Percentiles rank a stretch among this genome's conserved stretches.
phyloP scores from a whole-genome alignment of 1,140 invertebrate species.

The Drosophila willistoni region DNA sequence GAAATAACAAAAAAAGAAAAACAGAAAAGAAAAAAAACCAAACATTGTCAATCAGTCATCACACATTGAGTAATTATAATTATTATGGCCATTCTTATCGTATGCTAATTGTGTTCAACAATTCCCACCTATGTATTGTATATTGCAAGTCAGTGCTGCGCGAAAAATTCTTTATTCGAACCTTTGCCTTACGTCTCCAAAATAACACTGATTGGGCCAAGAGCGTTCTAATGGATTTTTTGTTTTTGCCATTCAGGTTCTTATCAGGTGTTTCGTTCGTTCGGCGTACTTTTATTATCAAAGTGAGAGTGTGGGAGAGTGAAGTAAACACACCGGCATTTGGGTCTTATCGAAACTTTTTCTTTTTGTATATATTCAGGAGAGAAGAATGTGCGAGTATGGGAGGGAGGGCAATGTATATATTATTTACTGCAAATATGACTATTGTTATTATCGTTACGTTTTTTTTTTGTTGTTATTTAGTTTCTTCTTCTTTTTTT shows the following conservation, averaged over 20 bases:
- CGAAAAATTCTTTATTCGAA: slow-evolving; percentile 41
- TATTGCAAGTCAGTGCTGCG: slow-evolving; percentile 17
- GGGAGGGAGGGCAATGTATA: slow-evolving; percentile 24
- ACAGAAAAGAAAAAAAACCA: background rate
- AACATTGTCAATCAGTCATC: slow-evolving; percentile 22
- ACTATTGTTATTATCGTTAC: slow-evolving; percentile 21
- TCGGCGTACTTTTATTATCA: slow-evolving; percentile 41
- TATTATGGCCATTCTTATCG: slow-evolving; percentile 56
- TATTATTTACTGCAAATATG: slow-evolving; percentile 12
- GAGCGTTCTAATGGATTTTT: slow-evolving; percentile 20
- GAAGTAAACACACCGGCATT: slow-evolving; percentile 71
- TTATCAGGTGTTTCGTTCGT: slow-evolving; percentile 9
- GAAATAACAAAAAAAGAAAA: slow-evolving; percentile 14
- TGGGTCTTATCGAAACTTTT: slow-evolving; percentile 57
- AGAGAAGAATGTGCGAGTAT: background rate
- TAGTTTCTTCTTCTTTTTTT: too few relatives aligned
- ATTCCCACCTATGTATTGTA: slow-evolving; percentile 23
- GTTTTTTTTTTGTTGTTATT: slow-evolving; percentile 4
- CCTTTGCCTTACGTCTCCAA: slow-evolving; percentile 56
- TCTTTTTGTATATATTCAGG: slow-evolving; percentile 18
- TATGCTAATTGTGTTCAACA: slow-evolving; percentile 60
- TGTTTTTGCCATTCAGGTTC: slow-evolving; percentile 37
- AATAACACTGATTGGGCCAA: slow-evolving; percentile 62
- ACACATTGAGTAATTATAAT: slow-evolving; percentile 57
- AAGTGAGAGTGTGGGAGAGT: slow-evolving; percentile 35